phyloP scores from a whole-genome alignment of 2,797 vertebrate genomes.

The Poecilia wingei region DNA sequence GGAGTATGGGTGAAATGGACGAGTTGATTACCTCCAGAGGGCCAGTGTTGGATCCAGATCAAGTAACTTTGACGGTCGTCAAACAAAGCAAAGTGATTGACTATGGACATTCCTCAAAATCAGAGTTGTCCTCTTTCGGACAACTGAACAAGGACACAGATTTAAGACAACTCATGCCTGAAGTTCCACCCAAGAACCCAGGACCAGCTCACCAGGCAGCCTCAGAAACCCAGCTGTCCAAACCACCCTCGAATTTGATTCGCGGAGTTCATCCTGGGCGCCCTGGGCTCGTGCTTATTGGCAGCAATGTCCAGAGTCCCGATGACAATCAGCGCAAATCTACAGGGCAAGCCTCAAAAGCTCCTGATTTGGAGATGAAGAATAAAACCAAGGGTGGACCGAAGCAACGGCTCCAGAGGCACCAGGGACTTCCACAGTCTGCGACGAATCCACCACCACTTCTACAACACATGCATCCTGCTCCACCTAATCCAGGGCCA shows the following conservation, averaged over 20 bases:
- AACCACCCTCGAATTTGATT: not conserved
- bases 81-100: constrained; percentile 91
- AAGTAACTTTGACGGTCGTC: constrained; percentile 43
- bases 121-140: constrained; percentile 21
- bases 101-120: constrained; percentile 91
- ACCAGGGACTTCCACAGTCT: not conserved
- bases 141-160: constrained; percentile 57
- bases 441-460: not conserved
- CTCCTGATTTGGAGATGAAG: constrained; percentile 9
- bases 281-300: constrained; percentile 52
- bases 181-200: constrained; percentile 40
- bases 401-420: not conserved
- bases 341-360: not conserved
- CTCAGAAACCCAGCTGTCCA: not conserved
- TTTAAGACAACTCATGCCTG: constrained; percentile 21
- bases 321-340: not conserved
- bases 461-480: not conserved
- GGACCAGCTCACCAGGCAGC: not conserved
- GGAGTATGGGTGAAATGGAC: constrained; percentile 25
- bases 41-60: not conserved
- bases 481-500: not conserved
- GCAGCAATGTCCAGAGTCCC: not conserved
- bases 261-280: constrained; percentile 36
- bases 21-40: constrained; percentile 25
- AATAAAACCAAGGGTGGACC: not conserved